These are phyloP conservation scores for Python bivittatus DNA, from an alignment of 2,113 vertebrate genomes.

Conservation along the genomic window DNA sequence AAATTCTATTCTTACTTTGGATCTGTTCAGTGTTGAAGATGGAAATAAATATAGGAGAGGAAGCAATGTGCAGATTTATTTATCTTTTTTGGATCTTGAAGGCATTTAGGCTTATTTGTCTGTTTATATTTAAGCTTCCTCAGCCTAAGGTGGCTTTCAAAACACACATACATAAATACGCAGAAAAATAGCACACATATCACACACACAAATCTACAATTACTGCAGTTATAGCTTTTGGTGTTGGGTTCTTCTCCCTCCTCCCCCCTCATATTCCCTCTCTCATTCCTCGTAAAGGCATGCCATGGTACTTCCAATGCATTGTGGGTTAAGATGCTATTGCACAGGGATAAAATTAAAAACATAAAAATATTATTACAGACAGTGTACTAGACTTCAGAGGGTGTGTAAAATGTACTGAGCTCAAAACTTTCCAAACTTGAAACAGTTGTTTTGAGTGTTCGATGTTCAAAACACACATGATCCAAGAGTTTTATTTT, in stretches of 20 bases:
- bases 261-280: not conserved
- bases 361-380: not conserved
- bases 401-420: not conserved
- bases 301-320: not conserved
- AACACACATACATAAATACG: not conserved
- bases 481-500: not conserved
- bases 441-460: not conserved
- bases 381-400: not conserved
- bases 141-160: not conserved
- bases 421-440: not conserved
- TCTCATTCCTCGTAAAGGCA: not conserved
- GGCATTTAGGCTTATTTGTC: not conserved
- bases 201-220: not conserved
- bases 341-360: not conserved
- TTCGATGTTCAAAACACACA: not conserved
- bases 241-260: not conserved
- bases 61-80: conserved; percentile 10
- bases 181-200: not conserved
- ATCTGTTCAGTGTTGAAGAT: not conserved
- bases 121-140: not conserved
- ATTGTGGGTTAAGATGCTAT: not conserved
- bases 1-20: not conserved
- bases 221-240: not conserved
- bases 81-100: not conserved
- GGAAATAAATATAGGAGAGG: not conserved